Base-by-base conservation (phyloP, 2,113 vertebrate genomes). In the Psilopsiagon aymara region DNA sequence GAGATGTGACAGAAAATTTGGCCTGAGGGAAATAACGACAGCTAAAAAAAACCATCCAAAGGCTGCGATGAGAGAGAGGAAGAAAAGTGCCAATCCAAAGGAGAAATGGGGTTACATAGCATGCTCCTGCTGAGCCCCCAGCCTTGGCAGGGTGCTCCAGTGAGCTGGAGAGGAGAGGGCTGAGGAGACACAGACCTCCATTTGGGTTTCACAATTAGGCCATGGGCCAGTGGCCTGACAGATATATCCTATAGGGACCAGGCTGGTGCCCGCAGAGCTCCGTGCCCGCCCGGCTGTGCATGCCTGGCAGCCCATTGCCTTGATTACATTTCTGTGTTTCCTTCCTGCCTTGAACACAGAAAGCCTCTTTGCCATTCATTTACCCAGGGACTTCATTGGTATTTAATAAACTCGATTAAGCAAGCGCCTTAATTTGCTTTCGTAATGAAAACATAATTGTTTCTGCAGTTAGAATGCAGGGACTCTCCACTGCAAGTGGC, bases 351-450 rank as follows among this genome's bases (percentile, higher is more conserved):
- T 4, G 41, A 94, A 92, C 85, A 67, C 75, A 80, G 85, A 83
- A 92, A 93, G 51, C 82, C 86, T 91, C 90, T 95, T 31, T 86
- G 64, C 94, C 79, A 44, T 90, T 84, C 84, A 57, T 94, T 96
- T 83, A 85, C 91, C 94, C 88, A 89, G 90, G 94, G 96, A 96
- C 83, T 89, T 94, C 94, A 94, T 10, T 96, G 91, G 94, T 97
- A 95, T 97, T 97, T 97, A 97, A 97, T 97, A 96, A 96, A 97
- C 94, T 95, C 90, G 51, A 95, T 97, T 97, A 97, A 95, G 96
- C 96, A 94, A 88, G 92, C 25, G 69, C 97, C 96, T 97, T 97
- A 88, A 97, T 97, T 97, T 96, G 96, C 95, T 97, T 96, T 94
- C 31, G 66, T 96, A 97, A 97, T 97, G 95, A 93, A 97, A 96